Conservation (phyloP, 2,113 vertebrate genomes). For the Neogobius melanostomus region DNA sequence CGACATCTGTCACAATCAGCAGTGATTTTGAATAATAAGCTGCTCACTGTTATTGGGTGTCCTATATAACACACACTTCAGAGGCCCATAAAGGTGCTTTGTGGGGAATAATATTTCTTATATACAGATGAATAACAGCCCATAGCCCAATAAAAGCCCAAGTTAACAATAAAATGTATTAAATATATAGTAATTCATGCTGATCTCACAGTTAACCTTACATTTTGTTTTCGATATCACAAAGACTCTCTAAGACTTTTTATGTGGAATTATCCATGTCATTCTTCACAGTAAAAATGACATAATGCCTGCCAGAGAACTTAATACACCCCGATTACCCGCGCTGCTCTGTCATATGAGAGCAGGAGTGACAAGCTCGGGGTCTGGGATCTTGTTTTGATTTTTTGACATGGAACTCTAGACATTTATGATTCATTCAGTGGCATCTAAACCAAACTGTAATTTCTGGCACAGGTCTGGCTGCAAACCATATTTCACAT, state of each 20-base stretch:
- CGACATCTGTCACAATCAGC: constrained; percentile 13
- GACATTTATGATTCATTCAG: too few relatives aligned
- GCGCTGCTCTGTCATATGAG: constrained; percentile 20
- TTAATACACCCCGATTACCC: constrained; percentile 9
- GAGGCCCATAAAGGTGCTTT: constrained; percentile 21
- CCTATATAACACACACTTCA: constrained; percentile 32
- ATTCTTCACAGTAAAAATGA: too few relatives aligned
- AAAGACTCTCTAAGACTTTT: background rate
- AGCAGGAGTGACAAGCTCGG: background rate
- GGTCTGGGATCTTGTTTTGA: too few relatives aligned
- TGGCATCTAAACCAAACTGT: too few relatives aligned
- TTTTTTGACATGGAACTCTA: too few relatives aligned
- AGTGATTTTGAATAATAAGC: constrained; percentile 10
- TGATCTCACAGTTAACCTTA: too few relatives aligned
- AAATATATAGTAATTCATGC: too few relatives aligned
- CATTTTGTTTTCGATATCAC: background rate
- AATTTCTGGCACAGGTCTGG: too few relatives aligned
- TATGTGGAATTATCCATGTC: too few relatives aligned
- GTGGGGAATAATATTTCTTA: constrained; percentile 13
- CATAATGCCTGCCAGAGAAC: constrained; percentile 3
- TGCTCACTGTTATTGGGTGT: constrained; percentile 12
- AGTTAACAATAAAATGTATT: constrained; percentile 31
- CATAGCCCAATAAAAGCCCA: constrained; percentile 15
- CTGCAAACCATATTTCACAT: too few relatives aligned
- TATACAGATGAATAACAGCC: constrained; percentile 14